Percentiles rank a stretch among this genome's conserved stretches.
Evolutionary conservation across 35 echinoderm and acorn worm species (phyloP).

Genomic region (Ophiothrix spiculata): DNA sequence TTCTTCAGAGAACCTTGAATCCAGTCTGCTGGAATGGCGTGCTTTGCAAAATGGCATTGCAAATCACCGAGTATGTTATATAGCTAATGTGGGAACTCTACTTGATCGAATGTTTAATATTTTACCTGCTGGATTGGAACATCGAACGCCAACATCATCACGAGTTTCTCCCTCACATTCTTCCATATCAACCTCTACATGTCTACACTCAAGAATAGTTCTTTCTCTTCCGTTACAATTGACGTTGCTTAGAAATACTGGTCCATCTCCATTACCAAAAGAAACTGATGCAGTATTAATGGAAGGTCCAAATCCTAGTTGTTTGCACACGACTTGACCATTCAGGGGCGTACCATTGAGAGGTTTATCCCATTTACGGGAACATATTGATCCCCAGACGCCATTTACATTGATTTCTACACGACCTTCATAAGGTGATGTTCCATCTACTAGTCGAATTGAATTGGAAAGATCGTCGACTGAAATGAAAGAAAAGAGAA

Average conservation of each 20-base stretch:
- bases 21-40: no score
- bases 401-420: slow-evolving; percentile 24
- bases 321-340: slow-evolving; percentile 9
- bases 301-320: slow-evolving; percentile 12
- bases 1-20: no score
- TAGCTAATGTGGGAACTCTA: no score
- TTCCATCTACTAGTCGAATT: slow-evolving; percentile 17
- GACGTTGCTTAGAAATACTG: slow-evolving; percentile 21
- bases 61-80: no score
- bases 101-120: not conserved
- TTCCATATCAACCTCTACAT: not conserved
- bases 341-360: no score
- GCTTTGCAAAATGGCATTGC: no score
- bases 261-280: slow-evolving; percentile 18
- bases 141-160: not conserved
- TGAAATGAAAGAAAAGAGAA: no score
- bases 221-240: not conserved
- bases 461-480: not conserved
- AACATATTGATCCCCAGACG: slow-evolving; percentile 26
- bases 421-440: slow-evolving; percentile 10
- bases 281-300: not conserved
- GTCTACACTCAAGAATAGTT: not conserved
- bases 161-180: not conserved
- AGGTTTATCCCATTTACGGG: slow-evolving; percentile 3
- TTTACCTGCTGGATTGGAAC: not conserved